Percentiles rank a stretch among this genome's conserved stretches.
These are phyloP conservation scores for Stegostoma tigrinum DNA, from an alignment of 2,113 vertebrate species.

Conservation along the genomic window DNA sequence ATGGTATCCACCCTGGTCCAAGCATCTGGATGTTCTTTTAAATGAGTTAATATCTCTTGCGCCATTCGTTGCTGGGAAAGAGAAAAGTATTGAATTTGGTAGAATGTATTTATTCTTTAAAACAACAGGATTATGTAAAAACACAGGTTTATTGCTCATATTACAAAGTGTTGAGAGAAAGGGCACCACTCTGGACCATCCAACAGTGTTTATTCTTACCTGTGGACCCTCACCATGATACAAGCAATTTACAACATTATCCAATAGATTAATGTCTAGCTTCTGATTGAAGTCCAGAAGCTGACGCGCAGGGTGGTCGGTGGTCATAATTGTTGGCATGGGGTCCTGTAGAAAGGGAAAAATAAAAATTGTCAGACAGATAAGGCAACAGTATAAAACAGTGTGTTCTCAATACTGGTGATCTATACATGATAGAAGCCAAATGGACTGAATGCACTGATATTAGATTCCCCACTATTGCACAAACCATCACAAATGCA, in stretches of 20 bases:
- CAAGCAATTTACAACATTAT: conserved; percentile 97
- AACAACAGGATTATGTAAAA: too few species aligned
- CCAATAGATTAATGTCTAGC: conserved; percentile 94
- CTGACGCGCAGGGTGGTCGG: conserved; percentile 97
- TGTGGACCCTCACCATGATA: conserved; percentile 95
- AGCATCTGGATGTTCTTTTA: conserved; percentile 95
- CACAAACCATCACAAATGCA: too few species aligned
- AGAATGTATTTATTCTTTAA: background rate
- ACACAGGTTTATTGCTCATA: too few species aligned
- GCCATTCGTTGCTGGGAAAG: conserved; percentile 86
- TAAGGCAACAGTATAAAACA: background rate
- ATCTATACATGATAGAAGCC: too few species aligned
- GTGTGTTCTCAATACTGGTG: too few species aligned
- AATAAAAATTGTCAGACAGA: background rate
- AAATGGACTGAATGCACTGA: too few species aligned
- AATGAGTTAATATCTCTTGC: conserved; percentile 91
- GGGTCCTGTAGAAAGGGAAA: conserved; percentile 76
- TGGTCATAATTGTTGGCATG: conserved; percentile 99
- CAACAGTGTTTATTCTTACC: conserved; percentile 57
- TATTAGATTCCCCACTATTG: too few species aligned
- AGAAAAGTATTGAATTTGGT: conserved; percentile 3
- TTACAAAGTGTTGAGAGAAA: background rate
- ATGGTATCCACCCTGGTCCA: conserved; percentile 98
- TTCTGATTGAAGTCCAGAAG: conserved; percentile 98
- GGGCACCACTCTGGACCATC: background rate